Base-by-base conservation (phyloP, 1,140 invertebrate genomes). In the Armadillidium nasatum region DNA sequence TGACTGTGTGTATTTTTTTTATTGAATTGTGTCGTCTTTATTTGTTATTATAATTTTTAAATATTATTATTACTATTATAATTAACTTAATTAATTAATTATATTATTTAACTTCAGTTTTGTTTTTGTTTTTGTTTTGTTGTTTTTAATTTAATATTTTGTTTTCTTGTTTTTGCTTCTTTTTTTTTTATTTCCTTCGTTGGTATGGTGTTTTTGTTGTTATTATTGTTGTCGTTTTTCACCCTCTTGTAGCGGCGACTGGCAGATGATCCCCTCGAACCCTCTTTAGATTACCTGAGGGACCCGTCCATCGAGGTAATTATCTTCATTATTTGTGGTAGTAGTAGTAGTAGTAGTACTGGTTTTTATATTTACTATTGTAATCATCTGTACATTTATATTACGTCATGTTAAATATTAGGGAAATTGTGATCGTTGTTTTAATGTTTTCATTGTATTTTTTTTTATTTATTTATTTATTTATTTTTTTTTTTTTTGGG, bases 251-350 rank as follows among this genome's bases (percentile, higher is more conserved):
- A 81, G 82, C 81, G 80, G 75, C 45, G 75, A 75, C 77, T 80
- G 80, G 73, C 79, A 76, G 79, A 79, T 76, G 78, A 79, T 73
- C 78, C 80, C 74, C 79, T 80, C 74, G 79, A 78, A 72, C 76
- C 79, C 19, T 93, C 93, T 81, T 94, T 95, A 87, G 92, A 92
- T 84, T 93, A 93, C 85, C 89, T 95, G 83, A 88, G 92, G 83
- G 91, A 94, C 85, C 92, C 94, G 84, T 90, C 90, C 73, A 80
- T 80, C 84, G 92, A 93, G 87, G 87, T 85, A 85, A 78, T 73
- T 73, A 54, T 15, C 21, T 10, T 21, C 69, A 54, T 46, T 33
- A 33, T 33, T 6, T 33, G 33, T 33, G 6, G 33, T 33, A 1
- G 2, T 33, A 33, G 33, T 33, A 33, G 33, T 33, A 33, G 33